phyloP scores from a whole-genome alignment of 2,113 vertebrate species.

The Bettongia penicillata region DNA sequence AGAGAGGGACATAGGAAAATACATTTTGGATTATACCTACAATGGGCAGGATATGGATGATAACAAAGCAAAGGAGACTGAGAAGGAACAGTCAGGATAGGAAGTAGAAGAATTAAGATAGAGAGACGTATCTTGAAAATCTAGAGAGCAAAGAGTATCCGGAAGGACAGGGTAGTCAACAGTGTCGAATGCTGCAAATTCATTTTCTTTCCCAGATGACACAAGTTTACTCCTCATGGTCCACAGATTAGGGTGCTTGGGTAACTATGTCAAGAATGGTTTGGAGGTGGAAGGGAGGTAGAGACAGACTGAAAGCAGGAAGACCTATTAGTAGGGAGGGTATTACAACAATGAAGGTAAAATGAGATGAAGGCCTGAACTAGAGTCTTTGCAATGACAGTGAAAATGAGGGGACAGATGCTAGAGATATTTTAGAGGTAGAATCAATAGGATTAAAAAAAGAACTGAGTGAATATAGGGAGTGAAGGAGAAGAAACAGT shows the following conservation, averaged over 20 bases:
- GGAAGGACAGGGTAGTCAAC: background rate
- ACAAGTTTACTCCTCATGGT: background rate
- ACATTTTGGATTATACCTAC: background rate
- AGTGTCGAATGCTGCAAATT: background rate
- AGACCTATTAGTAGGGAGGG: background rate
- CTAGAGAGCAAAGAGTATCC: background rate
- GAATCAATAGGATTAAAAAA: no score
- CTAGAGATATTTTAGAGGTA: no score
- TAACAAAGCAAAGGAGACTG: background rate
- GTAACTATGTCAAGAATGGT: no score
- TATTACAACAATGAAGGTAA: background rate
- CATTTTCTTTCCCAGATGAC: background rate
- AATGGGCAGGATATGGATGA: background rate
- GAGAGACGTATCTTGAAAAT: background rate
- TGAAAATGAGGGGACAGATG: no score
- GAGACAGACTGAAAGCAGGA: background rate
- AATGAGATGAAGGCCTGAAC: background rate
- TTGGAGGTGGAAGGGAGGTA: background rate
- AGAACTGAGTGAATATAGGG: no score
- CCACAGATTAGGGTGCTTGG: background rate
- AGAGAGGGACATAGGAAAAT: background rate
- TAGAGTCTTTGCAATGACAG: no score
- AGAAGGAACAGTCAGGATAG: background rate
- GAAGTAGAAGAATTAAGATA: background rate
- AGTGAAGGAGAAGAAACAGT: no score